These are phyloP conservation scores for Pseudopleuronectes americanus DNA, from an alignment of 2,797 vertebrate species.

Conservation along the genomic window DNA sequence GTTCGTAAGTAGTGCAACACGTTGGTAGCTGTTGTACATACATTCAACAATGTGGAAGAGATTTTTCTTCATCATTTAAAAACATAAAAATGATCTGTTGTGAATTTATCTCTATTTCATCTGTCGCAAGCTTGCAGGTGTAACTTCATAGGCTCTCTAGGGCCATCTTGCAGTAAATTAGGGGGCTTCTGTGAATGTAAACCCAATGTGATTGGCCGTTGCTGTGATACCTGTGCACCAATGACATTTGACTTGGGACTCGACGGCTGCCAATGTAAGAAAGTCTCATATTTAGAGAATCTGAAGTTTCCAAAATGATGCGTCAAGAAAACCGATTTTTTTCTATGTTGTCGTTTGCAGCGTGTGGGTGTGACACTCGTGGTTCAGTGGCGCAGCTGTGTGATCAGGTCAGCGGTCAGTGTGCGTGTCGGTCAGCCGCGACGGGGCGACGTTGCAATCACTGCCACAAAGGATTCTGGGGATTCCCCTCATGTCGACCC, in stretches of 20 bases:
- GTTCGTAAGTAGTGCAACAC: conserved; percentile 79
- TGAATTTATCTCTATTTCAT: too few species aligned
- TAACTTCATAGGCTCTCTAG: conserved; percentile 80
- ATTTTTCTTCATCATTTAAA: too few species aligned
- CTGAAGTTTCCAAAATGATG: too few species aligned
- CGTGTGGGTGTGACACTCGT: conserved; percentile 84
- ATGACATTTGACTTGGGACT: conserved; percentile 86
- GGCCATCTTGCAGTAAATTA: conserved; percentile 81
- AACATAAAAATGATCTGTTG: too few species aligned
- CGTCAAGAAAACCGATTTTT: too few species aligned
- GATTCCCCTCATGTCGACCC: conserved; percentile 86
- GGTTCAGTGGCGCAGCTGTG: conserved; percentile 84
- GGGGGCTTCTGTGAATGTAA: conserved; percentile 90
- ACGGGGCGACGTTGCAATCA: conserved; percentile 81
- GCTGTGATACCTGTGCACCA: conserved; percentile 87
- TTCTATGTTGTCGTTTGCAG: conserved; percentile 62
- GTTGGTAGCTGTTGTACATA: too few species aligned
- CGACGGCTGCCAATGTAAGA: conserved; percentile 86
- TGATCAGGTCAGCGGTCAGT: conserved; percentile 88
- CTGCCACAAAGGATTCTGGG: conserved; percentile 84
- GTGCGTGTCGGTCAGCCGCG: conserved; percentile 80
- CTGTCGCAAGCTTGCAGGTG: conserved; percentile 85
- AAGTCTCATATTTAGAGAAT: background rate
- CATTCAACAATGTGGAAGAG: too few species aligned
- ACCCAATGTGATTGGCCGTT: conserved; percentile 84